Base-by-base conservation (phyloP, 2,113 vertebrate species). In the Etia nguti region DNA sequence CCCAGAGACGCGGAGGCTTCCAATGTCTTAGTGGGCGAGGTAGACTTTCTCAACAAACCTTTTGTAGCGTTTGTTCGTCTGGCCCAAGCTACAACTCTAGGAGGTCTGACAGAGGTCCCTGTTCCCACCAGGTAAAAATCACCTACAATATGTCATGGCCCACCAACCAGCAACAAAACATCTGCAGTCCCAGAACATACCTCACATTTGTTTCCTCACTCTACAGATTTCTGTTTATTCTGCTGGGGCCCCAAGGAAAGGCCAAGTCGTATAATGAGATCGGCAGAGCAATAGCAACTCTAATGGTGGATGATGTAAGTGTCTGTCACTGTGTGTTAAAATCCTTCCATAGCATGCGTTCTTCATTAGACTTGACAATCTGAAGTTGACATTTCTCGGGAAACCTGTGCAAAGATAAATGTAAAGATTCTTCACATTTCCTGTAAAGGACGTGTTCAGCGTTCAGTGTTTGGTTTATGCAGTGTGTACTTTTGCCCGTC, bases 231-330 rank as follows among this genome's bases (percentile, higher is more conserved):
- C 96, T 99, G n/a, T 99, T 99, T 92, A 97, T 99, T 24, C 96
- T 99, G 31, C 89, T 99, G 65, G 99, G 98, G 6, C 99, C 99
- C 0, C 92, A 96, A 1, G 98, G 98, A 81, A 99, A 98, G 94
- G 97, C 97, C 86, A 99, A 97, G 90, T 99, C 98, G 24, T 99
- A 99, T 94, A 98, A 97, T 3, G 98, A 99, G 95, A 99, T 99
- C 1, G 99, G 98, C 79, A 95, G 99, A 56, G 98, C 99, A 90
- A 99, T 99, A 10, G 98, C 99, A 1, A 98, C 99, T 0, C 96
- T 99, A 62, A 99, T 99, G 99, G 98, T 99, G 81, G 99, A 99
- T 3, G 99, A 99, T 10, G 98, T 99, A 94, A 98, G 96, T 91
- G 16, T 34, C n/a, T 52, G 10, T 34, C 8, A 12, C 16, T 80